Evolutionary conservation across 64 coral and sea anemone genomes (phyloP).

Genomic region (Hydrozoanthus tunicans): DNA sequence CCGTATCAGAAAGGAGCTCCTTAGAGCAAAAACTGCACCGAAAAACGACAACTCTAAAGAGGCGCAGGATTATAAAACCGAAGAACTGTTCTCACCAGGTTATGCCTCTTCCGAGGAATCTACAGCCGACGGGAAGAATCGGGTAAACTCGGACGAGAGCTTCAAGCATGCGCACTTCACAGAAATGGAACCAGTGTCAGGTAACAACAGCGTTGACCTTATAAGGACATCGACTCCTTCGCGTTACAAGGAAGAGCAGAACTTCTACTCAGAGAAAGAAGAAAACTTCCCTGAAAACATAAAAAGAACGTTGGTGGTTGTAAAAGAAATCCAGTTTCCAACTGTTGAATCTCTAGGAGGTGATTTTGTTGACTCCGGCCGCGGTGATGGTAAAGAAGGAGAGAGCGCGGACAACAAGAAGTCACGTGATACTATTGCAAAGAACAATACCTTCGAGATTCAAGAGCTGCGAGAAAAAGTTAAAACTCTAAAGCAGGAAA

Average conservation of each 20-base stretch:
- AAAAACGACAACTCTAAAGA: not conserved
- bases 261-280: not conserved
- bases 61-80: not conserved
- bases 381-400: not conserved
- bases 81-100: not conserved
- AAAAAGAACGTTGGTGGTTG: not conserved
- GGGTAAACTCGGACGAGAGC: not conserved
- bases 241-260: not conserved
- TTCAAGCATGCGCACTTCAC: not conserved
- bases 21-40: not conserved
- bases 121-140: not conserved
- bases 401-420: not conserved
- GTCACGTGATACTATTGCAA: not conserved
- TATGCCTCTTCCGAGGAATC: not conserved
- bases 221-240: not conserved
- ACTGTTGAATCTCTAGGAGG: not conserved
- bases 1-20: not conserved
- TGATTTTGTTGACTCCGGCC: constrained; percentile 8
- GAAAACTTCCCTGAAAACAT: not conserved
- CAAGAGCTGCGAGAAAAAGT: not conserved
- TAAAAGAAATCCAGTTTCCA: constrained; percentile 30
- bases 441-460: not conserved
- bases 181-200: not conserved
- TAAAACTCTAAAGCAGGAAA: not conserved
- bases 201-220: not conserved